Evolutionary conservation across 2,113 vertebrate species (phyloP), one percentile per base, ranked within the genome.

Genomic region (Equus przewalskii): DNA sequence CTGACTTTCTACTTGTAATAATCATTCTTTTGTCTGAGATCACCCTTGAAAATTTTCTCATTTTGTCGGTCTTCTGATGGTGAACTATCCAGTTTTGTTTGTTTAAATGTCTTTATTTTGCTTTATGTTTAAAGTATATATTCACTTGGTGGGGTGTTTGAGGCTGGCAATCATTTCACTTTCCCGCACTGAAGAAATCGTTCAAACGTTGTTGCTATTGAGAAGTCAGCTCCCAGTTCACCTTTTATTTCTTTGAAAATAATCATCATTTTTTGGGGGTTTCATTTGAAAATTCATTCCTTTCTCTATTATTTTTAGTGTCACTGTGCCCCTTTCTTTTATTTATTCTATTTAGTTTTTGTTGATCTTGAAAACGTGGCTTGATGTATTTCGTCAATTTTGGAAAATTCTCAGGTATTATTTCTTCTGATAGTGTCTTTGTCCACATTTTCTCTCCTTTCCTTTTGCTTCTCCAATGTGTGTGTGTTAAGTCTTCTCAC

Each of bases 341-440:
- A 76, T 67, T 22, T 80, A 64, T 65, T 81, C n/a, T 56, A 5
- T 87, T 56, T 96, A 88, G 46, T 18, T 92, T 89, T 92, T 36
- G 10, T 72, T 95, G 11, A 11, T 46, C 46, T 81, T 87, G 22
- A 92, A 36, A 67, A 33, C 6, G 1, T 9, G 15, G 36, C 28
- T 62, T 79, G 0, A 80, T 81, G 46, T 87, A 58, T 65, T 79
- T 81, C 46, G 36, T 87, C 83, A 81, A 12, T 65, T 81, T 19
- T 19, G 30, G 28, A 81, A 54, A 92, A 81, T 58, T 70, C 28
- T 14, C 46, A 41, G 36, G 75, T 46, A 73, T 67, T 58, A 65
- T 73, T 65, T 80, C 28, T 80, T 73, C 21, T 30, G 41, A 49
- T 58, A 11, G 22, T 14, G 12, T 60, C 3, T 70, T 24, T 87